phyloP scores from a whole-genome alignment of 2,888 invertebrate species.

The Noctuana brunneofusca region DNA sequence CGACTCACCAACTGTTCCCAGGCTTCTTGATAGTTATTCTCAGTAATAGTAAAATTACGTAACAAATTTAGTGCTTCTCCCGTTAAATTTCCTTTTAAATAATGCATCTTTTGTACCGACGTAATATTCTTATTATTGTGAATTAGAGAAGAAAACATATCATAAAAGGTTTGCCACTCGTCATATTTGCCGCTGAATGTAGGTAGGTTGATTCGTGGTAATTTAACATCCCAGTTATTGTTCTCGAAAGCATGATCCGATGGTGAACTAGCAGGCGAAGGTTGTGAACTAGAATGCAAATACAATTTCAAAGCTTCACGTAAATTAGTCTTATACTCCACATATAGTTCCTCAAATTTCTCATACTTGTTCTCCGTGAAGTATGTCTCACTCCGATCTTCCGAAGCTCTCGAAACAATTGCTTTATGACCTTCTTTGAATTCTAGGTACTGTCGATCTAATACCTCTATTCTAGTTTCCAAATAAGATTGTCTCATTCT shows the following conservation, averaged over 20 bases:
- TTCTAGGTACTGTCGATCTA: background rate
- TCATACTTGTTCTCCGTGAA: background rate
- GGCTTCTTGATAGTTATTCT: background rate
- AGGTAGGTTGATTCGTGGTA: background rate
- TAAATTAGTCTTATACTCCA: background rate
- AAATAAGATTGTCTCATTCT: background rate
- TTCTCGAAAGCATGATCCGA: no score
- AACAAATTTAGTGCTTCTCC: background rate
- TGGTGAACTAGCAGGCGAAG: no score
- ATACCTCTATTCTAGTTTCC: conserved; percentile 1
- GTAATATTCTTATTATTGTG: background rate
- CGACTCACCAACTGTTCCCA: background rate
- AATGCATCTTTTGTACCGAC: background rate
- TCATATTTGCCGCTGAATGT: background rate
- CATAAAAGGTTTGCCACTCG: background rate
- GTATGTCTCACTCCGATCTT: background rate
- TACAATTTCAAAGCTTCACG: background rate
- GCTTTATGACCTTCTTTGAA: background rate
- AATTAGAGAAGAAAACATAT: background rate
- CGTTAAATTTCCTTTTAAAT: background rate
- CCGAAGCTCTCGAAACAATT: background rate
- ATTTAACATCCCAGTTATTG: background rate
- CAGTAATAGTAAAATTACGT: background rate
- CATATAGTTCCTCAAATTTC: conserved; percentile 6
- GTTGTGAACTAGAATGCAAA: background rate